phyloP scores from a whole-genome alignment of 2,888 invertebrate genomes.

The Anodontia alba region DNA sequence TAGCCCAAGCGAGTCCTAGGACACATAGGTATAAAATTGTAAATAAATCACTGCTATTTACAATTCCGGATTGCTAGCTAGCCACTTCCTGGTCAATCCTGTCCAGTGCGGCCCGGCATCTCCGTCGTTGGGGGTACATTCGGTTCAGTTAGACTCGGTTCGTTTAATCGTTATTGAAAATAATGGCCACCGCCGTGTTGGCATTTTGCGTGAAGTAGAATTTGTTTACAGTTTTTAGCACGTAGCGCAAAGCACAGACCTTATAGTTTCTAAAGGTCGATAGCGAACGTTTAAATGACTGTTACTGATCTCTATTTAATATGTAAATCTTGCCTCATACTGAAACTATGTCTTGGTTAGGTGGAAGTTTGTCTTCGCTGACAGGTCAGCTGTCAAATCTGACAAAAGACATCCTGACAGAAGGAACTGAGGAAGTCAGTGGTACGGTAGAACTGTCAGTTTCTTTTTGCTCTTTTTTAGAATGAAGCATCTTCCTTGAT shows the following conservation, averaged over 20 bases:
- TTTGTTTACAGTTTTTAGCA: neutral
- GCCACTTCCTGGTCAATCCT: too few relatives aligned
- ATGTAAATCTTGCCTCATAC: neutral
- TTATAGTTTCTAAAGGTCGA: neutral
- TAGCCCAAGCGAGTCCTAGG: too few relatives aligned
- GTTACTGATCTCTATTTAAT: neutral
- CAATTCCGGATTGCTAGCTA: too few relatives aligned
- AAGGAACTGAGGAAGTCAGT: slow-evolving; percentile 88
- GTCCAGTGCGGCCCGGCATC: too few relatives aligned
- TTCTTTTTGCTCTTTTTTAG: neutral
- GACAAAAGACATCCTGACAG: slow-evolving; percentile 94
- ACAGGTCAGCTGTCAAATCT: slow-evolving; percentile 94
- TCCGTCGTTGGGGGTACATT: too few relatives aligned
- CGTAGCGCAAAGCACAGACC: neutral
- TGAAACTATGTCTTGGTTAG: slow-evolving; percentile 85
- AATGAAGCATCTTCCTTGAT: neutral
- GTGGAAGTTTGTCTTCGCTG: slow-evolving; percentile 87
- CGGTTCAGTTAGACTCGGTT: too few relatives aligned
- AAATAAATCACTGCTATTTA: too few relatives aligned
- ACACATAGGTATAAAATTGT: too few relatives aligned
- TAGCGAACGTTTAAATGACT: neutral
- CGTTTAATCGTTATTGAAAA: slow-evolving; percentile 5
- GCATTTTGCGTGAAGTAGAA: slow-evolving; percentile 39
- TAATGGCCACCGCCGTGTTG: slow-evolving; percentile 67
- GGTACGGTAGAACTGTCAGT: slow-evolving; percentile 87